These are phyloP conservation scores for Caenorhabditis becei DNA, from an alignment of 2,888 invertebrate species.

Conservation along the genomic window DNA sequence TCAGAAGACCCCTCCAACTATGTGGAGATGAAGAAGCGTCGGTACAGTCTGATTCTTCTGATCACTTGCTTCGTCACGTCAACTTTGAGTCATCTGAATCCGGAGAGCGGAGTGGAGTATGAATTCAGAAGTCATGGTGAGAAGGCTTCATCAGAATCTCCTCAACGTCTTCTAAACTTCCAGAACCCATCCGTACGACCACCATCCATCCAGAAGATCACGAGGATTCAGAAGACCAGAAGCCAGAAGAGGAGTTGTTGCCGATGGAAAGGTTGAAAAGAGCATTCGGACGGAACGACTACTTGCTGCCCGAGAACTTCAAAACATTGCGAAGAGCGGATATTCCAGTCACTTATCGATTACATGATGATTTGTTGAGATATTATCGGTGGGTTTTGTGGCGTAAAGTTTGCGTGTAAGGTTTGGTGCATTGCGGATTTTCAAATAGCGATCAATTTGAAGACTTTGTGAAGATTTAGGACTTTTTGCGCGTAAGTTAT, in stretches of 20 bases:
- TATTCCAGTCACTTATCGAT: constrained; percentile 79
- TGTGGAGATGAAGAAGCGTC: constrained; percentile 63
- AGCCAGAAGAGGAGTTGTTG: constrained; percentile 6
- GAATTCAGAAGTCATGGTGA: not conserved
- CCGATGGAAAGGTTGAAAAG: constrained; percentile 59
- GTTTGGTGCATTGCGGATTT: too few relatives aligned
- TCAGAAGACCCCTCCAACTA: constrained; percentile 27
- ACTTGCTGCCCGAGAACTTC: constrained; percentile 78
- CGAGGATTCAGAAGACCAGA: not conserved
- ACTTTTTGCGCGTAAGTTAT: too few relatives aligned
- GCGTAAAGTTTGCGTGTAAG: not conserved
- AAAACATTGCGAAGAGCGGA: constrained; percentile 75
- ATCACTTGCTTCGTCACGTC: not conserved
- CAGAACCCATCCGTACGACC: not conserved
- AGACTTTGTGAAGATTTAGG: too few relatives aligned
- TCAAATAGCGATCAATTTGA: too few relatives aligned
- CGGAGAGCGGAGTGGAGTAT: too few relatives aligned
- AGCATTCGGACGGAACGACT: constrained; percentile 75
- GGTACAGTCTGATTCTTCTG: constrained; percentile 1
- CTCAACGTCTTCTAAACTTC: too few relatives aligned
- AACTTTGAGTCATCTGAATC: too few relatives aligned
- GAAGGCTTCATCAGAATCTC: too few relatives aligned
- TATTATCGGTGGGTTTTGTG: constrained; percentile 67
- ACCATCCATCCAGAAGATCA: not conserved
- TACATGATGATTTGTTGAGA: constrained; percentile 80